These are phyloP conservation scores for Anoplius nigerrimus DNA, from an alignment of 2,888 invertebrate species.

Conservation along the genomic window DNA sequence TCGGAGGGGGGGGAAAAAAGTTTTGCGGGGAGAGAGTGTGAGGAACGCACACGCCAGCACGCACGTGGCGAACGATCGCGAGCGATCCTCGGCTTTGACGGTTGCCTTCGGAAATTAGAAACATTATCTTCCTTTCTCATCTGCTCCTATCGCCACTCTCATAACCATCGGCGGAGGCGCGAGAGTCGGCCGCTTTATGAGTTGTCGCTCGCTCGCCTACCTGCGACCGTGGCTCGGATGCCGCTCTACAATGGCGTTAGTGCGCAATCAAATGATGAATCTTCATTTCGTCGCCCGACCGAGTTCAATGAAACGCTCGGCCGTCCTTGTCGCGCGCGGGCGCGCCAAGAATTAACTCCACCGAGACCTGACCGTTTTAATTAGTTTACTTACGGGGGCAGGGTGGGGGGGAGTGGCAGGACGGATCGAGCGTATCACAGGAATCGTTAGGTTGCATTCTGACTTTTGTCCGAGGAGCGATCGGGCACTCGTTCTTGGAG, in stretches of 20 bases:
- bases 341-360: not conserved
- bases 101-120: conserved; percentile 60
- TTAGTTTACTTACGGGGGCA: no score
- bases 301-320: not conserved
- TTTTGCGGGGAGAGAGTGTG: conserved; percentile 10
- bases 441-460: no score
- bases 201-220: conserved; percentile 13
- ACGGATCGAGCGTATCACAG: no score
- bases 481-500: no score
- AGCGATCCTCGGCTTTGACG: conserved; percentile 11
- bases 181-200: conserved; percentile 24
- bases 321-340: not conserved
- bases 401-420: not conserved
- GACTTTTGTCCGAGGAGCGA: no score
- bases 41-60: no score
- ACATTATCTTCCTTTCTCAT: conserved; percentile 55
- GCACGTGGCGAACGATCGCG: no score
- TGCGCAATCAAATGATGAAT: conserved; percentile 41
- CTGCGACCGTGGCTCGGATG: conserved; percentile 12
- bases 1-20: conserved; percentile 31
- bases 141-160: conserved; percentile 46
- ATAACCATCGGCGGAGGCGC: conserved; percentile 24
- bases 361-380: no score
- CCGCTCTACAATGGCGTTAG: conserved; percentile 34
- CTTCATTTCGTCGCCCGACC: conserved; percentile 20